Evolutionary conservation across 2,113 vertebrate genomes (phyloP), one percentile per base, ranked within the genome.

Genomic region (Engraulis encrasicolus): DNA sequence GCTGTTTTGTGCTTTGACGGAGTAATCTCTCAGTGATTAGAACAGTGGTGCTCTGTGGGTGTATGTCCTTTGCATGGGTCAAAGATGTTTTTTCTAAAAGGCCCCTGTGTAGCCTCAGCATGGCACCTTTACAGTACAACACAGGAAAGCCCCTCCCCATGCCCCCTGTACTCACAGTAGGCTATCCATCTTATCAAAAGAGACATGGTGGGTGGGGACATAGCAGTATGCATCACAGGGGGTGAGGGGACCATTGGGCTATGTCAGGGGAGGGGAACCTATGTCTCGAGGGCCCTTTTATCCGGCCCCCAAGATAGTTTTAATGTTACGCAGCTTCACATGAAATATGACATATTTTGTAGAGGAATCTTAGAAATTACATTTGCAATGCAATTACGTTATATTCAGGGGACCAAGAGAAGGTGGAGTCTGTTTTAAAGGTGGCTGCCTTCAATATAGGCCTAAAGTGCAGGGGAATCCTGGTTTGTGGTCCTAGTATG

Each of bases 171-270:
- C 80, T 81, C 86, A 88, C 83, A 87, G 88, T 88, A 45, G 90
- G 91, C 91, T 84, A 91, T 90, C 89, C 88, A 85, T 93, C 92
- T 91, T 82, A 81, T 23, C 88, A 84, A 89, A 89, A 90, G 92
- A 90, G 88, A 82, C 85, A 82, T 85, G 85, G 82, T 84, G 71
- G 87, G 87, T 90, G 78, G 89, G 86, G 88, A 80, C 82, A 18
- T 74, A 82, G 84, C 81, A 91, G 89, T 90, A 88, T 92, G 88
- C 34, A 81, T 85, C 45, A 78, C 77, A 84, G 66, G 79, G 83
- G 85, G 80, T 83, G 50, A 52, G 37, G 78, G 78, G n/a, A n/a
- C n/a, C n/a, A n/a, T n/a, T n/a, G n/a, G n/a, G n/a, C n/a, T n/a
- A n/a, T n/a, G n/a, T n/a, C 66, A 82, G 79, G 87, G 82, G 37